A percentile compares a stretch with the other conserved stretches of the same genome.
Conservation (phyloP, 2,888 invertebrate species). For the Nyleta sp. region DNA sequence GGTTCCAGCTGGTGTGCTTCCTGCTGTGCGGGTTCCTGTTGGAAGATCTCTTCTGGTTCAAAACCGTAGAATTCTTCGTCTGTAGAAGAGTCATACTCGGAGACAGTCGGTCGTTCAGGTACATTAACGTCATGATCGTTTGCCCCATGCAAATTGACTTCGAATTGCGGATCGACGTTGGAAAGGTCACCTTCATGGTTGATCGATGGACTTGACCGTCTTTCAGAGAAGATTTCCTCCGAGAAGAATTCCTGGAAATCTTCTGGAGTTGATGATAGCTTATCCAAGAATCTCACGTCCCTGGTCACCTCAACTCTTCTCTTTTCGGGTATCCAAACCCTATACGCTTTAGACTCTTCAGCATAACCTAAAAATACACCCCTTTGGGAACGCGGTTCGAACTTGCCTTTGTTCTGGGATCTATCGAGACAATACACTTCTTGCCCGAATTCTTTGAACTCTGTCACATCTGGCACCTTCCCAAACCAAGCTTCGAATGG, state of each 20-base stretch:
- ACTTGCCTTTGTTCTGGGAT: conserved; percentile 42
- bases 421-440: conserved; percentile 42
- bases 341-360: conserved; percentile 58
- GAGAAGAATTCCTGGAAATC: too few species aligned
- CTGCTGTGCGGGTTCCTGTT: not conserved
- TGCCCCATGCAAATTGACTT: too few species aligned
- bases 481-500: conserved; percentile 61
- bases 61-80: conserved; percentile 4
- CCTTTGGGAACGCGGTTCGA: conserved; percentile 49
- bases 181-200: too few species aligned
- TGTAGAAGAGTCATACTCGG: not conserved
- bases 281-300: not conserved
- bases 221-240: too few species aligned
- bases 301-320: not conserved
- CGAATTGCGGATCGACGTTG: too few species aligned
- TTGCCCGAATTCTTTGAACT: conserved; percentile 68
- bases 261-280: too few species aligned
- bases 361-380: conserved; percentile 60
- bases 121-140: too few species aligned
- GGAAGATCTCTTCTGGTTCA: not conserved
- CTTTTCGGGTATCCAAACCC: conserved; percentile 43
- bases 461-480: conserved; percentile 55
- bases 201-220: too few species aligned
- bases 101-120: too few species aligned
- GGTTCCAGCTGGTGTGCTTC: not conserved